phyloP scores from a whole-genome alignment of 2,113 vertebrate species.

The Melanerpes aurifrons region DNA sequence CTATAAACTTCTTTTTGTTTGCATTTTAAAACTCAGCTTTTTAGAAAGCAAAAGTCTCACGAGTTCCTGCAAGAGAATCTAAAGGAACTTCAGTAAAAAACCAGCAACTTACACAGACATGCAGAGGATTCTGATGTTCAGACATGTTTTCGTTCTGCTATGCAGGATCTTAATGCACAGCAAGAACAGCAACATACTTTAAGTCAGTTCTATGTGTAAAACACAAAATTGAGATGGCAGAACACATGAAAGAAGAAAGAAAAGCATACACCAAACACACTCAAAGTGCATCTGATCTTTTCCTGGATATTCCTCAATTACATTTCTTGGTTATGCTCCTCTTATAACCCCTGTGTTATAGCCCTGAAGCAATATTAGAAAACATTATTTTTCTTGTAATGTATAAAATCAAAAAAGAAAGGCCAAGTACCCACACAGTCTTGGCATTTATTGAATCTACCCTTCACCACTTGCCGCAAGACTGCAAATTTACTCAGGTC shows the following conservation, averaged over 20 bases:
- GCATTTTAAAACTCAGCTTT: background rate
- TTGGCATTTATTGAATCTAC: constrained; percentile 72
- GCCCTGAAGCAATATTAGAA: constrained; percentile 24
- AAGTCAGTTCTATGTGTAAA: background rate
- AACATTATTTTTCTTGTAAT: constrained; percentile 2
- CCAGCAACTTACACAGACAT: background rate
- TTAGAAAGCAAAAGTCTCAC: background rate
- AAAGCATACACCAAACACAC: background rate
- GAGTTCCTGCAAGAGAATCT: background rate
- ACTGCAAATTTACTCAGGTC: constrained; percentile 49
- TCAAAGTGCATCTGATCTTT: constrained; percentile 4
- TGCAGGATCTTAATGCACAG: background rate
- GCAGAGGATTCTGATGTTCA: background rate
- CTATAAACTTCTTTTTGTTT: background rate
- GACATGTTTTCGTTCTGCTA: constrained; percentile 18
- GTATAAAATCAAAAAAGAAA: constrained; percentile 53
- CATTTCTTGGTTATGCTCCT: background rate
- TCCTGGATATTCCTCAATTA: constrained; percentile 1
- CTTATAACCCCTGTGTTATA: background rate
- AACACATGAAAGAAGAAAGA: background rate
- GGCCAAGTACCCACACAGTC: constrained; percentile 56
- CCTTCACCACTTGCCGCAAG: constrained; percentile 23
- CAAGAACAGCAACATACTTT: constrained; percentile 21
- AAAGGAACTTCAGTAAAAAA: background rate
- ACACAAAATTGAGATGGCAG: constrained; percentile 21